Conservation (phyloP, 2,888 invertebrate genomes). For the Pyrocoelia pectoralis region DNA sequence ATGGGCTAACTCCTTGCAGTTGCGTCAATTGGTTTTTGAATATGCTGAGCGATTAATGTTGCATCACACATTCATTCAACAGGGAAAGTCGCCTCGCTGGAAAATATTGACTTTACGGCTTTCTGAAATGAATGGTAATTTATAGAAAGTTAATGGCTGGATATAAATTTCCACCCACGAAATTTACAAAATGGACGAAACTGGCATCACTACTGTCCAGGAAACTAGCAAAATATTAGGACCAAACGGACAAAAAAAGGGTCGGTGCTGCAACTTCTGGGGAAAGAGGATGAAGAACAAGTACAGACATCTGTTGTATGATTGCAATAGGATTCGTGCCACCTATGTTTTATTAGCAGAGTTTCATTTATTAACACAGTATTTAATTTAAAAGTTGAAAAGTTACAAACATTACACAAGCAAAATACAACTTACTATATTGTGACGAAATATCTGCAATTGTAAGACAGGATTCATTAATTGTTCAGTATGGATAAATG, state of each 20-base stretch:
- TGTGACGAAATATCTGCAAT: too few species aligned
- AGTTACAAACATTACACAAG: too few species aligned
- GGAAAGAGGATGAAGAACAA: neutral
- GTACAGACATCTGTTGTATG: neutral
- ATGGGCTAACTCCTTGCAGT: neutral
- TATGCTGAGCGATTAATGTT: neutral
- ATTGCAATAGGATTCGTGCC: neutral
- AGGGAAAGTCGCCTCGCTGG: too few species aligned
- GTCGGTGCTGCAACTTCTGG: neutral
- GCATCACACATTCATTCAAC: neutral
- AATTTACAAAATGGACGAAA: neutral
- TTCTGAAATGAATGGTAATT: neutral
- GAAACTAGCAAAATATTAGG: neutral
- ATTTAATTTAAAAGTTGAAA: too few species aligned
- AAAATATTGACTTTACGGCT: neutral
- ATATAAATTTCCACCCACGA: neutral
- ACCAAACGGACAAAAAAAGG: neutral
- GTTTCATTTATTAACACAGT: too few species aligned
- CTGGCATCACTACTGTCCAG: neutral
- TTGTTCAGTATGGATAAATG: too few species aligned
- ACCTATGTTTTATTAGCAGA: too few species aligned
- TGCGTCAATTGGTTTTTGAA: neutral
- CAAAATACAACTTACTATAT: too few species aligned
- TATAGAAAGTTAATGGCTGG: neutral
- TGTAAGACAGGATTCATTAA: too few species aligned